Conservation (phyloP, 2,888 invertebrate genomes). For the Drosophila antonietae region DNA sequence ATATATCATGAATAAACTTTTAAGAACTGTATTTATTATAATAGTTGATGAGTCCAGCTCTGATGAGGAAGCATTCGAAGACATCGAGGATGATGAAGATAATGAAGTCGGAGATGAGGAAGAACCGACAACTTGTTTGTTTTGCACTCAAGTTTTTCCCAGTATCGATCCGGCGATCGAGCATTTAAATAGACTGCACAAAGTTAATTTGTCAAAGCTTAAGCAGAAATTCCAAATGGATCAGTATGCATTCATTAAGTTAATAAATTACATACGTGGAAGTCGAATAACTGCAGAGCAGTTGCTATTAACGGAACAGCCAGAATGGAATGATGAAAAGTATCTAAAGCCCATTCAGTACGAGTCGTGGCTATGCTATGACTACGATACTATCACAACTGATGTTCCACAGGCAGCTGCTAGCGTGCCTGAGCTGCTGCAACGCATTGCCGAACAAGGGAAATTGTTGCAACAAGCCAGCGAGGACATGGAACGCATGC, state of each 20-base stretch:
- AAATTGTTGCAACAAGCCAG: constrained; percentile 87
- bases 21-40: background rate
- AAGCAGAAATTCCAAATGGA: constrained; percentile 91
- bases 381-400: constrained; percentile 59
- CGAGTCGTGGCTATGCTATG: constrained; percentile 94
- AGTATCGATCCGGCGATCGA: constrained; percentile 88
- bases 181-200: constrained; percentile 89
- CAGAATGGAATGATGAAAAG: constrained; percentile 90
- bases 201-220: constrained; percentile 88
- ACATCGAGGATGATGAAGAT: constrained; percentile 79
- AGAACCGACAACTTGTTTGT: constrained; percentile 87
- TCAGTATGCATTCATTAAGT: constrained; percentile 91
- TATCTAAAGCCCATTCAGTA: constrained; percentile 91
- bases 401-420: constrained; percentile 29
- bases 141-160: constrained; percentile 88
- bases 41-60: constrained; percentile 36
- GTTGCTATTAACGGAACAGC: constrained; percentile 85
- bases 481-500: constrained; percentile 80
- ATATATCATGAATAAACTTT: background rate
- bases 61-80: constrained; percentile 63
- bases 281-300: constrained; percentile 87
- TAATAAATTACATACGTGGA: constrained; percentile 92
- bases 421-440: constrained; percentile 84
- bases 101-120: constrained; percentile 84
- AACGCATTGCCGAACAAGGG: constrained; percentile 86